Conservation (phyloP, 2,113 vertebrate genomes). For the Tretioscincus oriximinensis region DNA sequence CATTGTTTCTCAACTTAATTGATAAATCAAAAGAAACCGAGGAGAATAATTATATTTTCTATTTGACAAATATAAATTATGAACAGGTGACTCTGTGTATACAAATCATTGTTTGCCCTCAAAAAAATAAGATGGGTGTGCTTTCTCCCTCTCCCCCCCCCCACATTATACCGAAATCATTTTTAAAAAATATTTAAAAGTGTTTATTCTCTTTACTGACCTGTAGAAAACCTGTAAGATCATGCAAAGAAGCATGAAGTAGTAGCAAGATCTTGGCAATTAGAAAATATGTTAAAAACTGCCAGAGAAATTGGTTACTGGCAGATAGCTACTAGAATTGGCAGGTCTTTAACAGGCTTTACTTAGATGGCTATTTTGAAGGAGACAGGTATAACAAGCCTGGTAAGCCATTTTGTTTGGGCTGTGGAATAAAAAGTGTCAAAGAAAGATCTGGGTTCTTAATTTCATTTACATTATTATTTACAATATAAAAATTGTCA, state of each 20-base stretch:
- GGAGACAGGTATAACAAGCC: conserved; percentile 48
- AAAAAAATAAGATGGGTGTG: conserved; percentile 38
- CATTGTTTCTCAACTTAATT: conserved; percentile 47
- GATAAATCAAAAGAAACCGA: conserved; percentile 40
- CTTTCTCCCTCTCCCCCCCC: conserved; percentile 14
- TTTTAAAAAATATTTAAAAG: conserved; percentile 37
- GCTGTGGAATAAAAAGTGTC: conserved; percentile 61
- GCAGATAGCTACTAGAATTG: conserved; percentile 26
- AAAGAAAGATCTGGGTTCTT: conserved; percentile 62
- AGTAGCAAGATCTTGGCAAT: conserved; percentile 42
- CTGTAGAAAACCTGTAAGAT: conserved; percentile 30
- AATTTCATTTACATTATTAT: conserved; percentile 53
- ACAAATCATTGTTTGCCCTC: conserved; percentile 56
- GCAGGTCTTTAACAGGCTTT: conserved; percentile 22
- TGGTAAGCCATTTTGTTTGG: conserved; percentile 49
- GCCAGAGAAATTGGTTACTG: conserved; percentile 24
- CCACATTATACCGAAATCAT: conserved; percentile 38
- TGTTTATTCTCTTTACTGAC: conserved; percentile 31
- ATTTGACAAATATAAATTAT: conserved; percentile 50
- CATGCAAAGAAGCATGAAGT: conserved; percentile 28
- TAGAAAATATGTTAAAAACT: conserved; percentile 42
- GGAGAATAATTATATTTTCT: conserved; percentile 30
- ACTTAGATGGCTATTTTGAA: conserved; percentile 49
- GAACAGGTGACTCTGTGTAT: conserved; percentile 45
- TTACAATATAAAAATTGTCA: conserved; percentile 56